Conservation (phyloP, 2,797 vertebrate genomes). For the Eremophila alpestris region DNA sequence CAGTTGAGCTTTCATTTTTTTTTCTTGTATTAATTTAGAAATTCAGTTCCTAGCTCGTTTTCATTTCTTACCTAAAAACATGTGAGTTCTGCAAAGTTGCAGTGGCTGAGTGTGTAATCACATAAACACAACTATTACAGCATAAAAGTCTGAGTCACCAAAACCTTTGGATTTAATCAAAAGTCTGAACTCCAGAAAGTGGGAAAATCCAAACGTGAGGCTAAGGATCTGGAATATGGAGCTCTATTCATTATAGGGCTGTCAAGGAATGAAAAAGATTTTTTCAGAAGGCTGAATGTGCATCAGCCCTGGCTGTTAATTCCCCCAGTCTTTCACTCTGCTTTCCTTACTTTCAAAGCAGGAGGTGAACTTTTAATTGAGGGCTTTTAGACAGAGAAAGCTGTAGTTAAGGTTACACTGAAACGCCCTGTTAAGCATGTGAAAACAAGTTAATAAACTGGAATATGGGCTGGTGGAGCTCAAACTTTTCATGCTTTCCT, state of each 20-base stretch:
- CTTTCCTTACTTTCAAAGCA: conserved; percentile 51
- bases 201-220: conserved; percentile 13
- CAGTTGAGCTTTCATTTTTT: not conserved
- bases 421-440: conserved; percentile 23
- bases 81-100: not conserved
- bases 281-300: conserved; percentile 54
- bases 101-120: not conserved
- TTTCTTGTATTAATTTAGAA: not conserved
- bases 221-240: conserved; percentile 21
- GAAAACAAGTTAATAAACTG: conserved; percentile 55
- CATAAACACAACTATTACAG: not conserved
- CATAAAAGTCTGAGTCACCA: not conserved
- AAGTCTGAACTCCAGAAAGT: conserved; percentile 10
- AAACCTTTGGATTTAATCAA: not conserved
- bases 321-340: conserved; percentile 38
- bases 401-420: conserved; percentile 56
- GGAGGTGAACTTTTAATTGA: conserved; percentile 65
- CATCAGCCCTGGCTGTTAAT: conserved; percentile 42
- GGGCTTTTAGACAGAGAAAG: conserved; percentile 28
- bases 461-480: not conserved
- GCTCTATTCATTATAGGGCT: conserved; percentile 42
- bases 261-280: conserved; percentile 40
- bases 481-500: not conserved
- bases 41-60: not conserved
- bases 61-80: not conserved